Evolutionary conservation across 2,797 vertebrate genomes (phyloP).

Genomic region (Molossus molossus): DNA sequence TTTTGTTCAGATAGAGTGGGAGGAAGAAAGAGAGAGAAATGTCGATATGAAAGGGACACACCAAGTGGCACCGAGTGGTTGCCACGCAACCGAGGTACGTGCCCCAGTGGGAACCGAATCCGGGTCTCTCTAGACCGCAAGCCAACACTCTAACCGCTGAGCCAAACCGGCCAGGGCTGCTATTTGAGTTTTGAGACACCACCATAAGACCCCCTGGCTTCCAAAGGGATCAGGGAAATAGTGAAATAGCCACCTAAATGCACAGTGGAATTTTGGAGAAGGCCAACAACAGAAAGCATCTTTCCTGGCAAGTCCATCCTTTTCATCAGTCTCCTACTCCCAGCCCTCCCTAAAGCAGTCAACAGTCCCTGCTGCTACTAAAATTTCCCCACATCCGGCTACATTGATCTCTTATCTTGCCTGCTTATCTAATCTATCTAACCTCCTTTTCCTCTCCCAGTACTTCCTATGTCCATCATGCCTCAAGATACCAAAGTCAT

Average conservation of each 20-base stretch:
- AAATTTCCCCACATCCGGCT: neutral
- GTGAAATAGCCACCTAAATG: constrained; percentile 16
- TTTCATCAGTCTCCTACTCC: neutral
- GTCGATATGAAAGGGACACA: no score
- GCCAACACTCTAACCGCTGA: no score
- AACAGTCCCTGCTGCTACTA: neutral
- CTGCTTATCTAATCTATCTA: constrained; percentile 1
- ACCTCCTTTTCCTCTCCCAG: neutral
- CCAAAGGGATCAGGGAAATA: neutral
- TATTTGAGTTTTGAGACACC: neutral
- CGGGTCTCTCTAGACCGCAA: no score
- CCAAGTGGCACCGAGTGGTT: no score
- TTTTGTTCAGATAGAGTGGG: no score
- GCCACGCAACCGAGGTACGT: no score
- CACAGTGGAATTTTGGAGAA: neutral
- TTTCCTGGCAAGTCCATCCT: neutral
- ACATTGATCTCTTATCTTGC: neutral
- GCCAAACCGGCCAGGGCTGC: neutral
- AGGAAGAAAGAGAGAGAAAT: no score
- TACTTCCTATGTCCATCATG: neutral
- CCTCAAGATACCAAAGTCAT: neutral
- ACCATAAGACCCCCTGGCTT: neutral
- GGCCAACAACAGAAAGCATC: neutral
- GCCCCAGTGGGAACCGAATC: no score
- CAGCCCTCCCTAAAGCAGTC: neutral